phyloP scores from a whole-genome alignment of 2,888 invertebrate genomes.

The Spisula subtruncata region DNA sequence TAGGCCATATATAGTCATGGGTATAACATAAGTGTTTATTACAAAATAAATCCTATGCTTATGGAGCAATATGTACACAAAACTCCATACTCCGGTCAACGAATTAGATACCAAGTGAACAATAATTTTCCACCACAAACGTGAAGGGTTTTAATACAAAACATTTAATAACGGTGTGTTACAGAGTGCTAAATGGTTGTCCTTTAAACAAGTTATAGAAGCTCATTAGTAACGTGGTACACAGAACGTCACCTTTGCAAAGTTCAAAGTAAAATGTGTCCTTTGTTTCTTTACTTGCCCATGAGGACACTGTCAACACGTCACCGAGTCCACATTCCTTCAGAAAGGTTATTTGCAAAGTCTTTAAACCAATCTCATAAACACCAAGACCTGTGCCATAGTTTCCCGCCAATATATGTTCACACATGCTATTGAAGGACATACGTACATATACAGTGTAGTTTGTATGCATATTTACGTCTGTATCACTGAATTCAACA shows the following conservation, averaged over 20 bases:
- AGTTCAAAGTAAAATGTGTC: constrained; percentile 56
- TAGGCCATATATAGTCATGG: too few species aligned
- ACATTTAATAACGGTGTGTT: too few species aligned
- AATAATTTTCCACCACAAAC: too few species aligned
- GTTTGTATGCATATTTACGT: constrained; percentile 58
- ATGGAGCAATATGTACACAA: too few species aligned
- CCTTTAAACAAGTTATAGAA: constrained; percentile 24
- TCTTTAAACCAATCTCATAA: constrained; percentile 50
- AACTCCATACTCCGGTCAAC: too few species aligned
- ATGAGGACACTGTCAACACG: constrained; percentile 51
- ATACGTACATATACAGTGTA: constrained; percentile 50
- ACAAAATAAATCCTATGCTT: too few species aligned
- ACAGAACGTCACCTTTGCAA: constrained; percentile 25
- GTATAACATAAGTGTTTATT: too few species aligned
- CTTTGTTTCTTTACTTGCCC: constrained; percentile 30
- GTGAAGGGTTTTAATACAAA: too few species aligned
- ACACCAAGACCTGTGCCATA: constrained; percentile 31
- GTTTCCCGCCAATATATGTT: constrained; percentile 44
- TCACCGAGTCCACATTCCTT: constrained; percentile 58
- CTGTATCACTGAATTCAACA: constrained; percentile 55
- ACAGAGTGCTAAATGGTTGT: neutral
- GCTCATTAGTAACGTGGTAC: constrained; percentile 26
- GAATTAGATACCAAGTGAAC: too few species aligned
- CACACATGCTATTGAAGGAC: constrained; percentile 51
- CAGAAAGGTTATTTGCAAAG: constrained; percentile 50